A percentile compares a stretch with the other conserved stretches of the same genome.
Evolutionary conservation across 2,888 invertebrate species (phyloP).

Genomic region (Eilema griseolum): DNA sequence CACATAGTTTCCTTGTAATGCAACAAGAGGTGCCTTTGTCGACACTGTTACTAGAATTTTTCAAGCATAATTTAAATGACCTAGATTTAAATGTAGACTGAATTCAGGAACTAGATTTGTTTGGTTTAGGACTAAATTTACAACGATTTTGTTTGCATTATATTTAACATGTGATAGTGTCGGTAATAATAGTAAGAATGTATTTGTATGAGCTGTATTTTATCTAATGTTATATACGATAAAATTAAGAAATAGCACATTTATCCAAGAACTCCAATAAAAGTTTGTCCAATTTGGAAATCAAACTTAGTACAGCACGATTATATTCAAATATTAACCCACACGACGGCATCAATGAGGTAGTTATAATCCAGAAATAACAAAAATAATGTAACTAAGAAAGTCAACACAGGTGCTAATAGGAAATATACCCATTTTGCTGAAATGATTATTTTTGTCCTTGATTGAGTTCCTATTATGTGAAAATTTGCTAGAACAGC

Average conservation of each 20-base stretch:
- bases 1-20: slow-evolving; percentile 4
- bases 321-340: too few species aligned
- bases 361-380: too few species aligned
- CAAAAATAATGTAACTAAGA: too few species aligned
- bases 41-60: slow-evolving; percentile 10
- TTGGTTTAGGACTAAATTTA: slow-evolving; percentile 7
- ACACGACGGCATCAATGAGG: too few species aligned
- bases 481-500: slow-evolving; percentile 41
- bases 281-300: too few species aligned
- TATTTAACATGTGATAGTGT: neutral
- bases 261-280: too few species aligned
- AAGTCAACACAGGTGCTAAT: slow-evolving; percentile 26
- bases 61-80: slow-evolving; percentile 12
- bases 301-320: too few species aligned
- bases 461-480: slow-evolving; percentile 48
- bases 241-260: neutral
- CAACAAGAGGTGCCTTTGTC: neutral
- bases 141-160: neutral
- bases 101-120: slow-evolving; percentile 10
- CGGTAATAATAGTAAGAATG: neutral
- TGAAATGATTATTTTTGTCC: slow-evolving; percentile 43
- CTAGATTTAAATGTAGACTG: slow-evolving; percentile 18
- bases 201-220: too few species aligned
- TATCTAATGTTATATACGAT: too few species aligned
- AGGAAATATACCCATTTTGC: slow-evolving; percentile 40